Percentiles rank a stretch among this genome's conserved stretches.
Evolutionary conservation across 2,797 vertebrate species (phyloP).

Genomic region (Enteromius radiatus): DNA sequence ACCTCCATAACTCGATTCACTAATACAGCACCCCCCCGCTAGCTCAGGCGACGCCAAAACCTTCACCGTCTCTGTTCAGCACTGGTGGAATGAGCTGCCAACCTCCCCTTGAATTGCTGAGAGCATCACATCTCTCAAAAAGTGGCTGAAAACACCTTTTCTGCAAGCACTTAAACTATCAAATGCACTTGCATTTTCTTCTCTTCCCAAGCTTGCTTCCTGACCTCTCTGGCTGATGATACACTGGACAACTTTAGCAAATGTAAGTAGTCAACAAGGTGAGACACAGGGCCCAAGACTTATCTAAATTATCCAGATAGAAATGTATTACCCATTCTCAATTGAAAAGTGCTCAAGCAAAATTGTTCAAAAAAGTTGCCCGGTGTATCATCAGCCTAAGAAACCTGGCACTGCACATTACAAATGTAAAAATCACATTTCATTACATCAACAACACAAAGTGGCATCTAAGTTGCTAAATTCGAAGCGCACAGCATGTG

Average conservation of each 20-base stretch:
- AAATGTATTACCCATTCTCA: too few relatives aligned
- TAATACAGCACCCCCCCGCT: neutral
- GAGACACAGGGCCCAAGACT: too few relatives aligned
- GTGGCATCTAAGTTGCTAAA: neutral
- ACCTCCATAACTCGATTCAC: neutral
- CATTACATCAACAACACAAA: neutral
- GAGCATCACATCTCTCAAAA: neutral
- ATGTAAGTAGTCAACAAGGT: too few relatives aligned
- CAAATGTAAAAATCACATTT: neutral
- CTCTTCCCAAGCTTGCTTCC: neutral
- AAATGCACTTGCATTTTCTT: neutral
- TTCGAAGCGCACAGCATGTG: neutral
- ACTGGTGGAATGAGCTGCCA: neutral
- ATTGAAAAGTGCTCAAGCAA: too few relatives aligned
- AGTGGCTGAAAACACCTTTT: neutral
- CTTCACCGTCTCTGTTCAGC: neutral
- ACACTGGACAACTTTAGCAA: too few relatives aligned
- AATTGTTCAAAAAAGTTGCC: too few relatives aligned
- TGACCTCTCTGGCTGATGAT: too few relatives aligned
- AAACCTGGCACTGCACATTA: neutral
- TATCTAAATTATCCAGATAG: too few relatives aligned
- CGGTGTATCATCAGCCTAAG: neutral
- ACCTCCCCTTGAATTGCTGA: neutral
- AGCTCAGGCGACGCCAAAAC: neutral
- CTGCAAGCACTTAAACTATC: neutral